Evolutionary conservation across 2,888 invertebrate species (phyloP), one percentile per base, ranked within the genome.

Genomic region (Disparrhopalites patrizii): DNA sequence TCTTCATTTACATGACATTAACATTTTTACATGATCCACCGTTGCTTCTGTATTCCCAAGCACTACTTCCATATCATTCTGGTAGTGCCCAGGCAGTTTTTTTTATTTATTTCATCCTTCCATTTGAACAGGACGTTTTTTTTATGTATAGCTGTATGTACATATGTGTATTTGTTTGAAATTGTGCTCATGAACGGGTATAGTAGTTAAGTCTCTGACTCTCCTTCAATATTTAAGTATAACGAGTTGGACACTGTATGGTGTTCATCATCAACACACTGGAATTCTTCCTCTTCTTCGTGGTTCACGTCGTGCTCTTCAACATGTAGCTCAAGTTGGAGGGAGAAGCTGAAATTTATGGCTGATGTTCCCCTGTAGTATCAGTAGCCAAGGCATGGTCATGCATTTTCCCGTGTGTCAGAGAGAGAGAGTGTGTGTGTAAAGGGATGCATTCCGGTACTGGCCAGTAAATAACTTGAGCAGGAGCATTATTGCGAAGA

Each of bases 1-100:
- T 43, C 43, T 43, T 43, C 57, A 43, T 40, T 40, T 57, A 57
- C 57, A 57, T 57, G 38, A 57, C 43, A 43, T 43, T 43, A 38
- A 40, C 57, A 38, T 57, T 57, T 57, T 57, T 38, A 40, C 57
- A 57, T 43, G 38, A 57, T 40, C 33, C 28, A 20, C 30, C 31
- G 31, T 31, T 54, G 54, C 54, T 54, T 54, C 54, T 54, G 54
- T 28, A 54, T 31, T 54, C 33, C n/a, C 33, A n/a, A 36, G 8
- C 13, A 8, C 36, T n/a, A n/a, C 8, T 36, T 36, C 36, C 36
- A 36, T 36, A 8, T 13, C 36, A 36, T 36, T 36, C 8, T 13
- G 13, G 13, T 13, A 36, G 13, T 36, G 36, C 8, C 8, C 36
- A 36, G n/a, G 36, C 36, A 36, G 36, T 13, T 36, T 36, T 36